phyloP scores from a whole-genome alignment of 2,888 invertebrate species.

The Euspilapteryx auroguttella region DNA sequence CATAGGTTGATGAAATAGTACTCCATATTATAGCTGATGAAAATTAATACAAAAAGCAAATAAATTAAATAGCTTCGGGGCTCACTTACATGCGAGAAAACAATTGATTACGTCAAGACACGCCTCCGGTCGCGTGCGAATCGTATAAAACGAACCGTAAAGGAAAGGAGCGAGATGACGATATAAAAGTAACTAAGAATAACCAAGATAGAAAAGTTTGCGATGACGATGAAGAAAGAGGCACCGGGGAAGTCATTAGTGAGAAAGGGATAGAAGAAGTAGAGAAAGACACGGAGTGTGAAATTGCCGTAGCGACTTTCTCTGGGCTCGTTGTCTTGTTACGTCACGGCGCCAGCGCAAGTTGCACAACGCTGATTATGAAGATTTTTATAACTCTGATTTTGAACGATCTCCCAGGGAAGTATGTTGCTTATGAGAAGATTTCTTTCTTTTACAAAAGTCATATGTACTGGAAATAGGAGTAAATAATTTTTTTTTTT shows the following conservation, averaged over 20 bases:
- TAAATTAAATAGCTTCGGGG: conserved; percentile 11
- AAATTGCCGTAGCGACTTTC: conserved; percentile 54
- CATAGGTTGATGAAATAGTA: no score
- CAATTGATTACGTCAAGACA: conserved; percentile 38
- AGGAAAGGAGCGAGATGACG: conserved; percentile 24
- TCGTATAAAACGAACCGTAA: conserved; percentile 37
- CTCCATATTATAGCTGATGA: no score
- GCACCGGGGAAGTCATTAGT: conserved; percentile 11
- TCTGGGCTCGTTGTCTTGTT: conserved; percentile 52
- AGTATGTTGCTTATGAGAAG: no score
- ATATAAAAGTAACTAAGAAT: conserved; percentile 17
- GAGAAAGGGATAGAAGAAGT: conserved; percentile 21
- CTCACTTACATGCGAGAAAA: conserved; percentile 25
- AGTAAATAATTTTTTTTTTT: no score
- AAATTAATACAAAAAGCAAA: background rate
- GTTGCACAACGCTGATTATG: conserved; percentile 47
- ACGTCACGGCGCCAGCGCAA: conserved; percentile 33
- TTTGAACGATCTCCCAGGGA: no score
- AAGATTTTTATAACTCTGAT: conserved; percentile 44
- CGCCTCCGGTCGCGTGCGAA: conserved; percentile 39
- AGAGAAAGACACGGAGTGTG: conserved; percentile 47
- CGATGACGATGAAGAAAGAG: conserved; percentile 16
- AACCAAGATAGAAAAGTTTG: conserved; percentile 15
- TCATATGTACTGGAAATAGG: no score
- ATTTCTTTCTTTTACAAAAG: no score